phyloP scores from a whole-genome alignment of 2,113 vertebrate species.

The Saguinus imperator region DNA sequence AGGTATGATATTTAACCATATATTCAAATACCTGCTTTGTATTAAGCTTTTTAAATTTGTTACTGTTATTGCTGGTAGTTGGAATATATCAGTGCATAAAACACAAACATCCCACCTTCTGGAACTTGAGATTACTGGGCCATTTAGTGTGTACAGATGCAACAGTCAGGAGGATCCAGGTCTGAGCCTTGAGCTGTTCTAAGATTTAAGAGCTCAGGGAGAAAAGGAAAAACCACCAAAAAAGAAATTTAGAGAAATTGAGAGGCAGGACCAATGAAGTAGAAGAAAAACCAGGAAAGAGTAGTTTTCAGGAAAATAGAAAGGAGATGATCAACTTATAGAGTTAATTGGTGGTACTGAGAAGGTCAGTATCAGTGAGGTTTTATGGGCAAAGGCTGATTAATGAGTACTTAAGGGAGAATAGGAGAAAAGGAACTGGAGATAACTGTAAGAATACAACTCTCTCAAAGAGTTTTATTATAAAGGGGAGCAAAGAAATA shows the following conservation, averaged over 20 bases:
- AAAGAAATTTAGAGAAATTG: not conserved
- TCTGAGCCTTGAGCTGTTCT: not conserved
- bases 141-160: not conserved
- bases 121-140: not conserved
- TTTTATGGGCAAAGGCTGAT: not conserved
- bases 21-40: constrained; percentile 6
- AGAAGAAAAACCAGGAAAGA: not conserved
- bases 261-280: not conserved
- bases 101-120: not conserved
- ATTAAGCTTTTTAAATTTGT: not conserved
- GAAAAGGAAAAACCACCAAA: not conserved
- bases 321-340: not conserved
- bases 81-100: not conserved
- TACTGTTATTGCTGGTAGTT: not conserved
- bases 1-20: not conserved
- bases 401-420: not conserved
- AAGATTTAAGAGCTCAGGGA: not conserved
- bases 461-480: not conserved
- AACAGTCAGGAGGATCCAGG: not conserved
- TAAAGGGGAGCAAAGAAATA: constrained; percentile 2
- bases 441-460: not conserved
- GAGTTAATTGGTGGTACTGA: not conserved
- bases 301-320: not conserved
- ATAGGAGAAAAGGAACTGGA: not conserved
- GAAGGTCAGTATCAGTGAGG: not conserved